These are phyloP conservation scores for Philaethria dido DNA, from an alignment of 2,888 invertebrate species.

Conservation along the genomic window DNA sequence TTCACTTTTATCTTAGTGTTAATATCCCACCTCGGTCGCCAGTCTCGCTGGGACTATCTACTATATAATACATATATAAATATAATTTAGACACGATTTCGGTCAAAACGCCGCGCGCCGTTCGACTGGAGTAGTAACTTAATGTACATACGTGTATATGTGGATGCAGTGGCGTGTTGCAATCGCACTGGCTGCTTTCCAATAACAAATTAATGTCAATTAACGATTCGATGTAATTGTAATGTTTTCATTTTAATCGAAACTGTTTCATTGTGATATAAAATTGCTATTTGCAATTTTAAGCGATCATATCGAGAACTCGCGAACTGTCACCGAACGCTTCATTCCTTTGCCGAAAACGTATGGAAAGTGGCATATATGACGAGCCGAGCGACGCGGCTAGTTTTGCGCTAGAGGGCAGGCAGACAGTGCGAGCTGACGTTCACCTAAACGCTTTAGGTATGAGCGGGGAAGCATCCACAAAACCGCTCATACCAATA, in stretches of 20 bases:
- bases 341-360: slow-evolving; percentile 6
- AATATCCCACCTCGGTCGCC: slow-evolving; percentile 70
- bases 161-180: slow-evolving; percentile 78
- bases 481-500: slow-evolving; percentile 82
- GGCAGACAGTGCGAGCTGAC: slow-evolving; percentile 69
- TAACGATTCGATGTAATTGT: slow-evolving; percentile 58
- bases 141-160: slow-evolving; percentile 70
- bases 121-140: slow-evolving; percentile 66
- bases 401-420: slow-evolving; percentile 45
- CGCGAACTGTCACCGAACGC: slow-evolving; percentile 7
- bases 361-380: slow-evolving; percentile 29
- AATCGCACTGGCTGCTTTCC: slow-evolving; percentile 71
- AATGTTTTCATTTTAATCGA: slow-evolving; percentile 35
- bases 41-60: slow-evolving; percentile 60
- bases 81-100: slow-evolving; percentile 60
- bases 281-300: slow-evolving; percentile 18
- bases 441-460: slow-evolving; percentile 83
- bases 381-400: slow-evolving; percentile 14
- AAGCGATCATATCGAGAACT: slow-evolving; percentile 22
- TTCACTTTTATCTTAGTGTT: slow-evolving; percentile 47
- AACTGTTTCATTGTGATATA: slow-evolving; percentile 33
- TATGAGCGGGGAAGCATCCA: slow-evolving; percentile 83
- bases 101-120: slow-evolving; percentile 63
- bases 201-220: slow-evolving; percentile 68
- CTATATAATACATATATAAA: slow-evolving; percentile 59